Percentiles rank a stretch among this genome's conserved stretches.
Conservation (phyloP, 2,888 invertebrate species). For the Oegoconia quadripuncta region DNA sequence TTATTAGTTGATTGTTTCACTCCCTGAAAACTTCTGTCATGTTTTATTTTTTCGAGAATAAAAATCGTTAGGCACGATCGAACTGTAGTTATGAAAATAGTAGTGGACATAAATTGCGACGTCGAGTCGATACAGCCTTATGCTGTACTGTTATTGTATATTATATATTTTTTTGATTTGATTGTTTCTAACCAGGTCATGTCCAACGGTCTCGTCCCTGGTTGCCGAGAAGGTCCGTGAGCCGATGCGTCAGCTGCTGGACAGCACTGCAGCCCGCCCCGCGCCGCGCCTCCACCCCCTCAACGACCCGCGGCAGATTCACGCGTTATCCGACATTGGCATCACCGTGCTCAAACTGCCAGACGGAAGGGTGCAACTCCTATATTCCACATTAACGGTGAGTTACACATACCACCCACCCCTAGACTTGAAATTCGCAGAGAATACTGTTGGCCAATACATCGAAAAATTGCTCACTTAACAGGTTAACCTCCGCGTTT, state of each 20-base stretch:
- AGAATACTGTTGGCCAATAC: too few species aligned
- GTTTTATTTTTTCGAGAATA: too few species aligned
- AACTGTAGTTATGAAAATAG: too few species aligned
- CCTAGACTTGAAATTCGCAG: neutral
- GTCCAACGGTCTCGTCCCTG: slow-evolving; percentile 91
- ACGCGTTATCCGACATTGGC: slow-evolving; percentile 94
- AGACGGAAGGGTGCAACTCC: slow-evolving; percentile 94
- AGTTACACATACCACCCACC: slow-evolving; percentile 42
- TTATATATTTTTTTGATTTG: slow-evolving; percentile 38
- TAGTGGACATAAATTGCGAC: too few species aligned
- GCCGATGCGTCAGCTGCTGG: slow-evolving; percentile 91
- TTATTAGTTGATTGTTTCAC: too few species aligned
- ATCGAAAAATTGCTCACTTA: too few species aligned
- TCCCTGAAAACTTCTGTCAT: too few species aligned
- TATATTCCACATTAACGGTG: slow-evolving; percentile 93
- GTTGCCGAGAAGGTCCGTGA: slow-evolving; percentile 91
- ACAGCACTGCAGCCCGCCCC: slow-evolving; percentile 81
- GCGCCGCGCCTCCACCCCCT: slow-evolving; percentile 87
- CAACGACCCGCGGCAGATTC: slow-evolving; percentile 92
- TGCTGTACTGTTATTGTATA: neutral
- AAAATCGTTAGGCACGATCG: too few species aligned
- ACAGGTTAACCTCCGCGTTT: too few species aligned
- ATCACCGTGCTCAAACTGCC: slow-evolving; percentile 92
- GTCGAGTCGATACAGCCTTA: neutral
- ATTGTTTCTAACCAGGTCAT: too few species aligned